Evolutionary conservation across 2,888 invertebrate genomes (phyloP), one percentile per base, ranked within the genome.

Genomic region (Stenichneumon culpator): DNA sequence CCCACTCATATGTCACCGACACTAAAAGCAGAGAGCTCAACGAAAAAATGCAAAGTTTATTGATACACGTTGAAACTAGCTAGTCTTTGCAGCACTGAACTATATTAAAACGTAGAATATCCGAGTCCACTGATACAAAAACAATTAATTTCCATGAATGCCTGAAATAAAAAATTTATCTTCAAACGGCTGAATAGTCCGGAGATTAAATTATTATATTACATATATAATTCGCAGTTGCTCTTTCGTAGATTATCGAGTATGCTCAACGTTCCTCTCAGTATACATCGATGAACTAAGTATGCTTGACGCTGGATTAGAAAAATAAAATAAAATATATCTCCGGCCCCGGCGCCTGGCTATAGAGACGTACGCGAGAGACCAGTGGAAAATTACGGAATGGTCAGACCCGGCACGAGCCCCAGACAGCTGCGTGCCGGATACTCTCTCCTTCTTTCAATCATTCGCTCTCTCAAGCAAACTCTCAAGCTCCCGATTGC

Each of bases 331-430:
- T 50, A 65, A 75, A 78, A 79, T 67, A 54, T 69, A 63, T 39
- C 52, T 39, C 79, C 54, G 70, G 67, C 67, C 70, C 73, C 78
- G 80, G 80, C 52, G 77, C 60, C 57, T 52, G 72, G 60, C 63
- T 77, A 70, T 74, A 70, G 57, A 67, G 72, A 79, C 75, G 72
- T 75, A 50, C 63, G 44, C 70, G 70, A 75, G 57, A 16, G 44
- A 47, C 78, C 83, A 87, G 87, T 87, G 87, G 87, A 87, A 87
- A 87, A 87, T 82, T 87, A 87, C 87, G 75, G 73, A 80, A 86
- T 87, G 86, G 83, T 82, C 82, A 79, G 84, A 79, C 82, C 32
- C 73, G 52, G 73, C 50, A 78, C 74, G 68, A 77, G 60, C 57
- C 63, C 65, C 50, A 44, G 65, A 68, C 82, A 83, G 85, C 82